A percentile compares a stretch with the other conserved stretches of the same genome.
These are phyloP conservation scores for Epizoanthus rinbou DNA, from an alignment of 92 coral and sea anemone genomes.

Conservation along the genomic window DNA sequence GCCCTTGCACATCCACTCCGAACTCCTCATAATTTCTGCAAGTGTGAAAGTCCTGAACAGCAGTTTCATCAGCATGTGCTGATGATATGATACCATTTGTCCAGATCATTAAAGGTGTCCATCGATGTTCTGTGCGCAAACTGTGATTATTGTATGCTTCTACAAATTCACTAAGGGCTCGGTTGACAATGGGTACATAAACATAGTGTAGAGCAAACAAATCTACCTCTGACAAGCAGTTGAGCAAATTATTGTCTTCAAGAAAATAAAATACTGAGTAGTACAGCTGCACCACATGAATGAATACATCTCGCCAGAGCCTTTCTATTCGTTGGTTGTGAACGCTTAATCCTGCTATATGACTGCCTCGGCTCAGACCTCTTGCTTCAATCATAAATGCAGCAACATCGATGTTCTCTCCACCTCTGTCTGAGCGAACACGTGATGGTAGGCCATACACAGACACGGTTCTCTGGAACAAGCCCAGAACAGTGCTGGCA, in stretches of 20 bases:
- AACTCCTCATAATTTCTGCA: constrained; percentile 18
- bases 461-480: constrained; percentile 41
- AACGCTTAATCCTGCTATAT: constrained; percentile 35
- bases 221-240: constrained; percentile 26
- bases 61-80: constrained; percentile 41
- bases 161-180: constrained; percentile 41
- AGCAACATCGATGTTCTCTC: constrained; percentile 51
- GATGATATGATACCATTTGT: constrained; percentile 54
- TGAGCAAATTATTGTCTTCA: constrained; percentile 39
- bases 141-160: constrained; percentile 47
- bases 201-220: constrained; percentile 54
- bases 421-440: constrained; percentile 54
- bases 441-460: constrained; percentile 47
- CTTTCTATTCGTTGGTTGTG: constrained; percentile 55
- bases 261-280: constrained; percentile 44
- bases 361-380: constrained; percentile 41
- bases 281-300: constrained; percentile 43
- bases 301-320: constrained; percentile 45
- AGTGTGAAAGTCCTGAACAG: constrained; percentile 41
- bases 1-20: neutral
- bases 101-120: constrained; percentile 61
- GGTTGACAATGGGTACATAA: constrained; percentile 51
- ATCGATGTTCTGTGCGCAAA: constrained; percentile 42
- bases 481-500: constrained; percentile 51
- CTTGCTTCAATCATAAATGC: constrained; percentile 32